Conservation (phyloP, 2,113 vertebrate species). For the Condylura cristata region DNA sequence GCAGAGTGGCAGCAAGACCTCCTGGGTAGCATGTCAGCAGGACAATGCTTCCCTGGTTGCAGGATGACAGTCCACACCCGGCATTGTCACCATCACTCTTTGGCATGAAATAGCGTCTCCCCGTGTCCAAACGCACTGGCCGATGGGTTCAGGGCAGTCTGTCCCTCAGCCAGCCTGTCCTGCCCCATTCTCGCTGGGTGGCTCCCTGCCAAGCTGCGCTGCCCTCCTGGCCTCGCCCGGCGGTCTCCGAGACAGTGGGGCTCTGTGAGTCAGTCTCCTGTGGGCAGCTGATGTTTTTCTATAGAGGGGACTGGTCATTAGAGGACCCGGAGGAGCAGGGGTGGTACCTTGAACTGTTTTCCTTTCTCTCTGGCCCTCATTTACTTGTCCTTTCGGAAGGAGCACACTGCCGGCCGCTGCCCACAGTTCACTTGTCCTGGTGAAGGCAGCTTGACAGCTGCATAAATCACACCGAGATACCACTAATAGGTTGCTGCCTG, state of each 20-base stretch:
- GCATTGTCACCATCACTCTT: not conserved
- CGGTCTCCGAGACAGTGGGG: conserved; percentile 83
- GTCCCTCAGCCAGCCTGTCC: conserved; percentile 74
- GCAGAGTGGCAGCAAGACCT: not conserved
- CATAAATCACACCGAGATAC: conserved; percentile 89
- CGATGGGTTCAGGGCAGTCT: conserved; percentile 54
- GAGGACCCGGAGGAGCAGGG: conserved; percentile 86
- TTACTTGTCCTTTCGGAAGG: conserved; percentile 84
- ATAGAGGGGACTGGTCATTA: conserved; percentile 83
- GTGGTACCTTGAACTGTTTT: conserved; percentile 88
- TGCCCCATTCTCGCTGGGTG: conserved; percentile 72
- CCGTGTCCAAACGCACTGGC: not conserved
- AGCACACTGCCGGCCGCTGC: conserved; percentile 82
- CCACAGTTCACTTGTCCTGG: conserved; percentile 87
- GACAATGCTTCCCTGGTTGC: not conserved
- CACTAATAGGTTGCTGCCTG: conserved; percentile 86
- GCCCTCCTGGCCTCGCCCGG: conserved; percentile 73
- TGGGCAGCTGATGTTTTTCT: conserved; percentile 86
- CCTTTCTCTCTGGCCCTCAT: conserved; percentile 86
- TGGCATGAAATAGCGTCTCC: not conserved
- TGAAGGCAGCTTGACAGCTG: conserved; percentile 90
- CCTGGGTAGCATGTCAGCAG: not conserved
- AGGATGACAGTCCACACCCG: conserved; percentile 58
- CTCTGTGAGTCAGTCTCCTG: conserved; percentile 85
- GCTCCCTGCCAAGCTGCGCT: conserved; percentile 79